A percentile compares a stretch with the other conserved stretches of the same genome.
Conservation (phyloP, 1,140 invertebrate genomes). For the Bicyclus anynana region DNA sequence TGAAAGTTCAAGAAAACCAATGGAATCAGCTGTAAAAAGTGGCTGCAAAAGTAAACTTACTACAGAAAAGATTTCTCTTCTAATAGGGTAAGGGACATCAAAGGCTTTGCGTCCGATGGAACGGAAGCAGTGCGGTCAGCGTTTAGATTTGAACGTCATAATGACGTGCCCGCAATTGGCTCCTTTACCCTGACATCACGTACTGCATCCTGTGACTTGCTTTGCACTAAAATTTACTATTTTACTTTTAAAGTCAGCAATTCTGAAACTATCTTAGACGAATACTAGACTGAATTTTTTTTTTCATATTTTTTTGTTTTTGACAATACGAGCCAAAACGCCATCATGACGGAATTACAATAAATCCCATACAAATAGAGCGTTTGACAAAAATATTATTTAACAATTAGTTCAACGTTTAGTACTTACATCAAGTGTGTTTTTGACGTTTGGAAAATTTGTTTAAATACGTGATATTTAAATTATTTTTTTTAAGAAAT, state of each 20-base stretch:
- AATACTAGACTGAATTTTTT: too few relatives aligned
- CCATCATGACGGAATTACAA: too few relatives aligned
- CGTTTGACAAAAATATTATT: too few relatives aligned
- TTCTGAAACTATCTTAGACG: not conserved
- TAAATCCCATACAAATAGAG: too few relatives aligned
- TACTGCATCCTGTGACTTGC: constrained; percentile 12
- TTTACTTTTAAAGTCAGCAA: not conserved
- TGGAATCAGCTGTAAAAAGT: not conserved
- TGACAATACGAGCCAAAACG: too few relatives aligned
- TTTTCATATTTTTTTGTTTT: too few relatives aligned
- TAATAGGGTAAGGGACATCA: constrained; percentile 39
- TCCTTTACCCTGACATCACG: constrained; percentile 57
- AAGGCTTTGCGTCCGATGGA: constrained; percentile 45
- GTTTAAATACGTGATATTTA: too few relatives aligned
- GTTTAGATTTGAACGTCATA: constrained; percentile 30
- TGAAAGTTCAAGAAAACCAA: too few relatives aligned
- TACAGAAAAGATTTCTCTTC: constrained; percentile 1
- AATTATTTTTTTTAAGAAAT: too few relatives aligned
- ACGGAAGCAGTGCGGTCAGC: constrained; percentile 58
- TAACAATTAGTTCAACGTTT: too few relatives aligned
- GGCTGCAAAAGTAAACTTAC: not conserved
- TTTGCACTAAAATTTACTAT: not conserved
- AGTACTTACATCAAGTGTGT: too few relatives aligned
- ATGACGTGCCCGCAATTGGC: constrained; percentile 58
- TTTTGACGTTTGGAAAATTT: too few relatives aligned